Base-by-base conservation (phyloP, 2,113 vertebrate species). In the Romanogobio albipinnatus region DNA sequence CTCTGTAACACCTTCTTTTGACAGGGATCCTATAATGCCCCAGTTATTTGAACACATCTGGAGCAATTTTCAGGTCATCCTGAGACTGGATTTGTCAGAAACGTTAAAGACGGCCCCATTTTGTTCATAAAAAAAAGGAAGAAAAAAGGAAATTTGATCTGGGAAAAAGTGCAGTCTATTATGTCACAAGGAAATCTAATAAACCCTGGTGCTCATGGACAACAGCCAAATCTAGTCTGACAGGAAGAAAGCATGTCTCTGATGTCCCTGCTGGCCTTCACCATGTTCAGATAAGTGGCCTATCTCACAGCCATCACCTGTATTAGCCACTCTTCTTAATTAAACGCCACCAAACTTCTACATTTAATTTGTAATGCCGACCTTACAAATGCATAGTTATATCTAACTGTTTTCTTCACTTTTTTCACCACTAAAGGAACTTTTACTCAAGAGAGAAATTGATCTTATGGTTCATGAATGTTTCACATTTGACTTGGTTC, bases 161-260 rank as follows among this genome's bases (percentile, higher is more conserved):
- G 24, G 62, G 26, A 43, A 74, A 88, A 83, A 76, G 71, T 11
- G n/a, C 43, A 66, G 76, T 84, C 49, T 70, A 81, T 86, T 88
- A 85, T 62, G 64, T 62, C 36, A 43, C 49, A 39, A 33, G 81
- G 14, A 86, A 81, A 86, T 88, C 59, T 86, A 88, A 88, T 86
- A 85, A 88, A 84, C 49, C 29, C 70, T 77, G n/a, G 26, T 77
- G 53, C 62, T 51, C 75, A 82, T n/a, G 82, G 76, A 81, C 81
- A 61, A 66, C 49, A 66, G 71, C 49, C 29, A 86, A 84, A 88
- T 86, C 59, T 76, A 81, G 36, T 88, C 76, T 80, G 87, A 88
- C 84, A 70, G 82, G 84, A 75, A 45, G 33, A n/a, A 39, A 5
- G 39, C 49, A 76, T 36, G 59, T 66, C 74, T 66, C 33, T 82